Conservation (phyloP, 1,140 invertebrate species). For the Araneus ventricosus region DNA sequence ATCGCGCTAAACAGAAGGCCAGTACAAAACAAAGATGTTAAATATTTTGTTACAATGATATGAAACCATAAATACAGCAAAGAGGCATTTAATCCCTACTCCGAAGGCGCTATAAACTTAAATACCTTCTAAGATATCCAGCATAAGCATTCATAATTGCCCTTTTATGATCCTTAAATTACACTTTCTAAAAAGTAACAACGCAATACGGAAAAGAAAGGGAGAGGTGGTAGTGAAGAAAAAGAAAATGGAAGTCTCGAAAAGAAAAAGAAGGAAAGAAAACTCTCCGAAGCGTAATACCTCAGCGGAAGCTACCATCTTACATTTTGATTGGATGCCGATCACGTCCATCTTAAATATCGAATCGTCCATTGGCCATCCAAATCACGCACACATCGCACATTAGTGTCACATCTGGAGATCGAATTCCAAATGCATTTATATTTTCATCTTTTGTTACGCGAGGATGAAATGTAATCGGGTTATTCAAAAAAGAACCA, state of each 20-base stretch:
- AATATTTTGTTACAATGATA: not conserved
- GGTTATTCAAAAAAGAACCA: slow-evolving; percentile 55
- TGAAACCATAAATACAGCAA: not conserved
- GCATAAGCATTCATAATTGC: not conserved
- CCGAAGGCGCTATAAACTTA: not conserved
- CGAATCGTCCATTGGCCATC: slow-evolving; percentile 62
- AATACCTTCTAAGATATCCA: not conserved
- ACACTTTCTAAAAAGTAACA: not conserved
- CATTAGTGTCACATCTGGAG: slow-evolving; percentile 73
- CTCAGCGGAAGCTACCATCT: slow-evolving; percentile 61
- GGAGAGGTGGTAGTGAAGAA: not conserved
- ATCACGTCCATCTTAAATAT: slow-evolving; percentile 71
- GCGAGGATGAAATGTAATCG: slow-evolving; percentile 47
- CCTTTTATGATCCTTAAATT: slow-evolving; percentile 13
- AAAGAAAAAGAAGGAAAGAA: slow-evolving; percentile 25
- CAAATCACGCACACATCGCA: slow-evolving; percentile 65
- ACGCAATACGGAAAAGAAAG: not conserved
- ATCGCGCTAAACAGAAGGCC: too few species aligned
- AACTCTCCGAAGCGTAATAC: slow-evolving; percentile 60
- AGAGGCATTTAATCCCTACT: not conserved
- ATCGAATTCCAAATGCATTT: slow-evolving; percentile 70
- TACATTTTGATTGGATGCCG: slow-evolving; percentile 62
- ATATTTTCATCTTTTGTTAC: slow-evolving; percentile 71
- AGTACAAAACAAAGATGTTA: not conserved
- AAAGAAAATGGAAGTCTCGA: not conserved